Conservation (phyloP, 2,113 vertebrate genomes). For the Pardalotus punctatus region DNA sequence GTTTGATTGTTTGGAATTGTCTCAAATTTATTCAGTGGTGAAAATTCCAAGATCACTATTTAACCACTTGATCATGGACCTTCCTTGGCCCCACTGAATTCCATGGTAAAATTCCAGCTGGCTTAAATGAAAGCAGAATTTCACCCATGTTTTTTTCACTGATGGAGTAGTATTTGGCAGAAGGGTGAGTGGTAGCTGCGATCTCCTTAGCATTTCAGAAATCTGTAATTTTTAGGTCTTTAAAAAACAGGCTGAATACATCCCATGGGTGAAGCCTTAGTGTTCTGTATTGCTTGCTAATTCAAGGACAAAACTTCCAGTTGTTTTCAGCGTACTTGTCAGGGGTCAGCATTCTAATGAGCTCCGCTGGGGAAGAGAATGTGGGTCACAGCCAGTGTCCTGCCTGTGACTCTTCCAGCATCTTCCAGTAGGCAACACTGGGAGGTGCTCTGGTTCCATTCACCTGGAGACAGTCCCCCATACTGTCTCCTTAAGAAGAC, state of each 20-base stretch:
- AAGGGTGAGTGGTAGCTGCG: background rate
- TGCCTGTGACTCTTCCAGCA: background rate
- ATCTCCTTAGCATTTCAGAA: background rate
- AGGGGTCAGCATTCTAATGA: background rate
- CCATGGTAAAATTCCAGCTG: background rate
- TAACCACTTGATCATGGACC: background rate
- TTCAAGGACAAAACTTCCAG: background rate
- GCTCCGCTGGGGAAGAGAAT: background rate
- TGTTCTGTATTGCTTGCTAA: background rate
- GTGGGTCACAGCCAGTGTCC: background rate
- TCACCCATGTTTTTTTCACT: background rate
- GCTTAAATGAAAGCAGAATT: background rate
- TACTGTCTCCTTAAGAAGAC: background rate
- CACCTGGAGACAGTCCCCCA: background rate
- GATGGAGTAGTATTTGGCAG: background rate
- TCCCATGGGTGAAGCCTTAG: background rate
- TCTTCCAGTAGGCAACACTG: background rate
- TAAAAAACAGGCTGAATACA: background rate
- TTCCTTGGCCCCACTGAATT: background rate
- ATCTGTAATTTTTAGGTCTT: background rate
- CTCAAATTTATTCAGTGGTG: background rate
- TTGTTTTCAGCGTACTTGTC: background rate
- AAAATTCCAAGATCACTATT: background rate
- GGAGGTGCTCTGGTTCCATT: background rate
- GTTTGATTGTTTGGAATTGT: background rate